Evolutionary conservation across 37 sponge, comb jelly and placozoan genomes (phyloP).

Genomic region (Aplysina aerophoba): DNA sequence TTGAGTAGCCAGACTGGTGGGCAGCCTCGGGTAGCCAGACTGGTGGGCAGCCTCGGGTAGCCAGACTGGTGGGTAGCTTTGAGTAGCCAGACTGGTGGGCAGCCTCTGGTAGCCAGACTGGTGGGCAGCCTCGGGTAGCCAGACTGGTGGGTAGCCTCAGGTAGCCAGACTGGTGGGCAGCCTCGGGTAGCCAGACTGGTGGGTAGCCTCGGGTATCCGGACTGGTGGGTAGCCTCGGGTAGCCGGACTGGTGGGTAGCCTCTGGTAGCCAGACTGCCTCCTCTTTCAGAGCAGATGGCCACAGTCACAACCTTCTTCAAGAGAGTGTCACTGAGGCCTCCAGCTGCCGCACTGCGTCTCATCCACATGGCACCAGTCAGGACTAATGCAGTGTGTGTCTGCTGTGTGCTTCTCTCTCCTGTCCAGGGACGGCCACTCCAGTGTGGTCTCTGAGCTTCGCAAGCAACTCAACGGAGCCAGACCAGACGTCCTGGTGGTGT

Average conservation of each 20-base stretch:
- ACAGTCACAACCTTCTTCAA: neutral
- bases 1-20: neutral
- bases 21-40: too few relatives aligned
- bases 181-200: too few relatives aligned
- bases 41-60: neutral
- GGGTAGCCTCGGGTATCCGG: neutral
- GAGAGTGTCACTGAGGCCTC: neutral
- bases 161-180: neutral
- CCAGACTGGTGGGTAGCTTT: neutral
- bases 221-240: neutral
- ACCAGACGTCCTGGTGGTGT: constrained; percentile 77
- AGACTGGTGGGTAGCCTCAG: neutral
- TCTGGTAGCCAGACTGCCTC: too few relatives aligned
- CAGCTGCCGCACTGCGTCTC: neutral
- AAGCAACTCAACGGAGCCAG: constrained; percentile 50
- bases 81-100: too few relatives aligned
- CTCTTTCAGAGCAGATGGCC: too few relatives aligned
- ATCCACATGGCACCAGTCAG: too few relatives aligned
- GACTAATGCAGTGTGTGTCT: too few relatives aligned
- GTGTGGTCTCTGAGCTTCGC: constrained; percentile 75
- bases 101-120: neutral
- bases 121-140: neutral
- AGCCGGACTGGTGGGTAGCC: neutral
- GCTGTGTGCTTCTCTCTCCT: neutral
- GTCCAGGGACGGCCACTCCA: constrained; percentile 84